Conservation (phyloP, 1,140 invertebrate genomes). For the Drosophila pruinosa region DNA sequence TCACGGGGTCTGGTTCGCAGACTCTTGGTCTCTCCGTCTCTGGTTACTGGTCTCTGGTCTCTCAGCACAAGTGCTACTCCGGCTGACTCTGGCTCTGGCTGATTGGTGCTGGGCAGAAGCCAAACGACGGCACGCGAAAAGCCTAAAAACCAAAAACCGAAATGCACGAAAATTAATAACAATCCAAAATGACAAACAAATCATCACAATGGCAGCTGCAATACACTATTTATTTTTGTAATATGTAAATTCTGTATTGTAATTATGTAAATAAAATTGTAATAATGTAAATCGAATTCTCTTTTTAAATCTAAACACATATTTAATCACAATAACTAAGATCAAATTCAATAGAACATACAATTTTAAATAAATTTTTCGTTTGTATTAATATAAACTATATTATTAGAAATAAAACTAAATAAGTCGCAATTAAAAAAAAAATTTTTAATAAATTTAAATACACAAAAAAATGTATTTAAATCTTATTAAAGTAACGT, state of each 20-base stretch:
- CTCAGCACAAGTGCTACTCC: constrained; percentile 16
- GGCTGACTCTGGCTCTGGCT: constrained; percentile 48
- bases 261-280: neutral
- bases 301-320: no score
- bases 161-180: constrained; percentile 74
- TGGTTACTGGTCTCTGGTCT: neutral
- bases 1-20: constrained; percentile 46
- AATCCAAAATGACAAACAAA: constrained; percentile 1
- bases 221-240: constrained; percentile 29
- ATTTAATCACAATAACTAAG: no score
- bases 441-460: no score
- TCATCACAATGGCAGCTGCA: neutral
- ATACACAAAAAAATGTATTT: no score
- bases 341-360: no score
- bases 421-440: no score
- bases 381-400: no score
- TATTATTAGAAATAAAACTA: no score
- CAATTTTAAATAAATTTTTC: no score
- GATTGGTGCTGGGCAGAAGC: constrained; percentile 64
- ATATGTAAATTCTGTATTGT: no score
- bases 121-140: constrained; percentile 77
- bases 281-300: no score
- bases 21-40: neutral
- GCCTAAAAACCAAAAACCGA: constrained; percentile 69
- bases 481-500: no score